Base-by-base conservation (phyloP, 37 sponge, comb jelly and placozoan species). In the Theonella swinhoei region DNA sequence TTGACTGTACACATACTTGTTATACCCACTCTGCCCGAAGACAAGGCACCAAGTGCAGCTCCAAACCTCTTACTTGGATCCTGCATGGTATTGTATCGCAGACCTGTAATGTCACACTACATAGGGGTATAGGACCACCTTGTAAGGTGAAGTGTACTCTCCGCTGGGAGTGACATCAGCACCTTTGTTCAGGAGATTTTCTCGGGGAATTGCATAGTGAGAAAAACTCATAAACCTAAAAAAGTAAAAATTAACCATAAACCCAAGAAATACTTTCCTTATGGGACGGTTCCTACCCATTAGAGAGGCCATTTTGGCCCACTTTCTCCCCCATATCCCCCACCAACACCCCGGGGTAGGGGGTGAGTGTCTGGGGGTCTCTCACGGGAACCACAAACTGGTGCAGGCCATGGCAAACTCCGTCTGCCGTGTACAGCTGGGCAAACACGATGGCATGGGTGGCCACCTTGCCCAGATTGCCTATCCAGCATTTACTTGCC, bases 281-380 rank as follows among this genome's bases (percentile, higher is more conserved):
- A n/a, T n/a, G n/a, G n/a, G n/a, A n/a, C n/a, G n/a, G n/a, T n/a
- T n/a, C 92, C 23, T 42, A 97, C 93, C 97, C 99, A 68, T 96
- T 96, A 28, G 94, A 89, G 22, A 94, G 26, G 0, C 94, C 95
- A 80, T 95, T 96, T 62, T 83, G 90, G 23, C 99, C 99, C 33
- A 96, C 43, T 79, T 99, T 99, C 54, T 66, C 37, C 17, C 97
- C 97, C 91, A 99, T 94, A 72, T 99, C 99, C 32, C 98, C 97
- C 26, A 95, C 88, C 0, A 90, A 64, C 3, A 99, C 85, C 22
- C 99, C 99, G n/a, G 99, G 89, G 32, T 64, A 73, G 39, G 94
- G 81, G 0, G 33, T 28, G 39, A 90, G 82, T 4, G 88, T 91
- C 36, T 24, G 28, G 0, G 89, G 89, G 61, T 99, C 99, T 42